phyloP scores from a whole-genome alignment of 2,797 vertebrate genomes.

The Oreortyx pictus region DNA sequence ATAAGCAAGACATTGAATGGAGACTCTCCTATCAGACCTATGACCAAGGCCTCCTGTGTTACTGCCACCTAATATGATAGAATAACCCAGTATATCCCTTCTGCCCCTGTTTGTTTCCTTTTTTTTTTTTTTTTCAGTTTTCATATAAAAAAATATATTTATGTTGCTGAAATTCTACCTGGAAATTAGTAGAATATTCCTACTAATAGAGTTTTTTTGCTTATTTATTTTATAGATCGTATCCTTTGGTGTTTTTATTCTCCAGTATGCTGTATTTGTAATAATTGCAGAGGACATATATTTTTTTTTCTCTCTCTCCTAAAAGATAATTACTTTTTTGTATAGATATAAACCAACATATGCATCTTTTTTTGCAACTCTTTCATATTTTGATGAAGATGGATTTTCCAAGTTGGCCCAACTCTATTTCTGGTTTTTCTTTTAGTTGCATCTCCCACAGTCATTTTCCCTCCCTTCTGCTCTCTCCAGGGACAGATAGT shows the following conservation, averaged over 20 bases:
- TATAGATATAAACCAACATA: not conserved
- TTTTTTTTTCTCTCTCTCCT: not conserved
- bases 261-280: not conserved
- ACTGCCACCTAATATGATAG: not conserved
- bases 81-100: not conserved
- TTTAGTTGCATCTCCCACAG: not conserved
- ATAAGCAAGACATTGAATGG: not conserved
- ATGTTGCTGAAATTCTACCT: conserved; percentile 15
- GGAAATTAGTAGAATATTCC: not conserved
- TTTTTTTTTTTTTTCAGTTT: not conserved
- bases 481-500: not conserved
- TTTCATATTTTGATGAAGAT: not conserved
- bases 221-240: not conserved
- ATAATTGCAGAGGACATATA: not conserved
- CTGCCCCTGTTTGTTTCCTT: not conserved
- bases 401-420: not conserved
- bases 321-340: not conserved
- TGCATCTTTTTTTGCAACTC: not conserved
- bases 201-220: not conserved
- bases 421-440: not conserved
- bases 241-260: not conserved
- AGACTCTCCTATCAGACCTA: not conserved
- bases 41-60: not conserved
- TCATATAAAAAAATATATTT: conserved; percentile 24
- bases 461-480: not conserved